Percentiles rank a stretch among this genome's conserved stretches.
Conservation (phyloP, 2,797 vertebrate genomes). For the Astyanax mexicanus region DNA sequence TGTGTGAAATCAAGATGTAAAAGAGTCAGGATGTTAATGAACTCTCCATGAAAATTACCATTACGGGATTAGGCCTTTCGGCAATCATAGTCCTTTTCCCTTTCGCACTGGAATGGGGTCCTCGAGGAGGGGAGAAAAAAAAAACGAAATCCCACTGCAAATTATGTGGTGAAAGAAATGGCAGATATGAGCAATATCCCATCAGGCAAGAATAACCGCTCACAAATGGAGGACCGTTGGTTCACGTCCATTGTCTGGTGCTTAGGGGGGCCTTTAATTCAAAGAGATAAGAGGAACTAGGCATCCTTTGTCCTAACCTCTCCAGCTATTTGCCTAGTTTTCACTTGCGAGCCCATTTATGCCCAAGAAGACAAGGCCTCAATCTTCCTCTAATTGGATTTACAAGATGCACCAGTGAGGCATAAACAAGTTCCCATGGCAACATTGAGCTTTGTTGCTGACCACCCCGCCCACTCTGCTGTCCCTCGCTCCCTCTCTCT, state of each 20-base stretch:
- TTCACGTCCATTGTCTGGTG: slow-evolving; percentile 74
- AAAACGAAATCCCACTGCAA: slow-evolving; percentile 29
- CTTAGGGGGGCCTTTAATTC: slow-evolving; percentile 73
- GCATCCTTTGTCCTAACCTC: slow-evolving; percentile 76
- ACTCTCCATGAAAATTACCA: slow-evolving; percentile 70
- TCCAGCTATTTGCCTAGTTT: slow-evolving; percentile 75
- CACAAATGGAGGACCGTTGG: slow-evolving; percentile 71
- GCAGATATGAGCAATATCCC: slow-evolving; percentile 48
- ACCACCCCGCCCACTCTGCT: slow-evolving; percentile 61
- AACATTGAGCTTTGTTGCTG: slow-evolving; percentile 81
- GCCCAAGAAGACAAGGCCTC: slow-evolving; percentile 75
- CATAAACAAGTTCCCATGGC: slow-evolving; percentile 88
- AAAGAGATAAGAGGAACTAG: slow-evolving; percentile 73
- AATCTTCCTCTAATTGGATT: slow-evolving; percentile 92
- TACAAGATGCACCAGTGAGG: slow-evolving; percentile 92
- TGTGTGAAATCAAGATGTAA: slow-evolving; percentile 59
- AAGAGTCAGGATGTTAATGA: slow-evolving; percentile 64
- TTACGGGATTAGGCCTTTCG: slow-evolving; percentile 71
- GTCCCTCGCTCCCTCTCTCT: background rate
- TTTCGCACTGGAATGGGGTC: background rate
- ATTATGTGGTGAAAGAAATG: slow-evolving; percentile 66
- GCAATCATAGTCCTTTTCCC: slow-evolving; percentile 36
- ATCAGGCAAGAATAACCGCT: slow-evolving; percentile 34
- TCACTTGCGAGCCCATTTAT: slow-evolving; percentile 74
- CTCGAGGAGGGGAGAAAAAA: background rate